Evolutionary conservation across 2,113 vertebrate genomes (phyloP), one percentile per base, ranked within the genome.

Genomic region (Trachemys scripta): DNA sequence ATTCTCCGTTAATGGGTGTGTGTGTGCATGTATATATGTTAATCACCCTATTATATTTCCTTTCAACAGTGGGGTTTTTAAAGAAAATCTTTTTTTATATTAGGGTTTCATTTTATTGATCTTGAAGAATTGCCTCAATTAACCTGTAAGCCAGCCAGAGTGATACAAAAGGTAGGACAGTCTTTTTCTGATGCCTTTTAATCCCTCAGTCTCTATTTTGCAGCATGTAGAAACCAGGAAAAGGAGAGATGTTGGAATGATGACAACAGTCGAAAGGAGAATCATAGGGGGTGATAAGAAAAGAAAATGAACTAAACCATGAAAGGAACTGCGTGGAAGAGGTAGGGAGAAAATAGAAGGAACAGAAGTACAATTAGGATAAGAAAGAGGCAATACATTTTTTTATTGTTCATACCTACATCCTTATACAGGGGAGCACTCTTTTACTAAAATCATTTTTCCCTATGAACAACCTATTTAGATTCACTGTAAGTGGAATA

Each of bases 1-100:
- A 49, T 69, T 0, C 0, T 0, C 1, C 8, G 2, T 83, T 80
- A 80, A 86, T 4, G 2, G 90, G 47, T 80, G 2, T 38, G 5
- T 76, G 8, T 72, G 5, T 42, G 11, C 45, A 24, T 0, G 9
- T 85, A 27, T 29, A 62, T 65, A 14, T 65, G 79, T 54, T 8
- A 47, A 8, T 51, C 76, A 90, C 12, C 1, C 10, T 27, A 4
- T 27, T 84, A 84, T 54, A 42, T 13, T 82, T 92, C 1, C 2
- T 76, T 91, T 82, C 65, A 49, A 31, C 19, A 29, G 6, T 76
- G 6, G 80, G 53, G 82, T 92, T 87, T 82, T 83, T 65, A 4
- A 42, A 75, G 38, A 75, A 75, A 17, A 5, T 42, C 9, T 82
- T 50, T 27, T 27, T 83, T 62, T 13, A 12, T 75, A 49, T 35